Evolutionary conservation across 2,888 invertebrate genomes (phyloP), one percentile per base, ranked within the genome.

Genomic region (Prosapia bicincta): DNA sequence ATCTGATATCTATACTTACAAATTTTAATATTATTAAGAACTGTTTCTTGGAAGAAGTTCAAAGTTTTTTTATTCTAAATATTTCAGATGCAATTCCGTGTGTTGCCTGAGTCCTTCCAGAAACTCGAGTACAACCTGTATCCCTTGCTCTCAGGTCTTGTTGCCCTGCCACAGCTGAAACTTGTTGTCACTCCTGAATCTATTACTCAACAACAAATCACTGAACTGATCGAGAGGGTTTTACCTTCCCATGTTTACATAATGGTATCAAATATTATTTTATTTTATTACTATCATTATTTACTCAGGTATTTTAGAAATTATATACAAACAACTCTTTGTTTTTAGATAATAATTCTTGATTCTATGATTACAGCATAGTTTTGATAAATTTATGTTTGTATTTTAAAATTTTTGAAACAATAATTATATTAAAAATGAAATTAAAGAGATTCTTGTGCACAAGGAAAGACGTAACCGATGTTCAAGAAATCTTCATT

Each of bases 101-200:
- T 87, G 79, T 81, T 92, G 69, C 92, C 93, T 0, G 87, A 88
- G 77, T 89, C 88, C 43, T 86, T 85, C 76, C 88, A 89, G 77
- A 88, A 88, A 77, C 83, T 93, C 43, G 88, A 90, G 80, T 96
- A 94, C 87, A 94, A 94, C 83, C 87, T 96, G 77, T 92, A 94
- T 81, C 95, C 96, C 0, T 85, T 94, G 80, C 87, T 91, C 69
- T 88, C 93, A 10, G 94, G 94, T 2, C 90, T 90, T 83, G 91
- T 93, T n/a, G 86, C 88, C 1, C 88, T 93, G 75, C 93, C 93
- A 43, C 84, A 85, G 69, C 82, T 89, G 13, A 85, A 86, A 25
- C 82, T 90, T 66, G 84, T 86, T 76, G 85, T 87, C 80, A 83
- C 86, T 71, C 80, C 82, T 1, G 85, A 85, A 76, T 82, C 83